Evolutionary conservation across 2,888 invertebrate genomes (phyloP).

Genomic region (Epinotia demarniana): DNA sequence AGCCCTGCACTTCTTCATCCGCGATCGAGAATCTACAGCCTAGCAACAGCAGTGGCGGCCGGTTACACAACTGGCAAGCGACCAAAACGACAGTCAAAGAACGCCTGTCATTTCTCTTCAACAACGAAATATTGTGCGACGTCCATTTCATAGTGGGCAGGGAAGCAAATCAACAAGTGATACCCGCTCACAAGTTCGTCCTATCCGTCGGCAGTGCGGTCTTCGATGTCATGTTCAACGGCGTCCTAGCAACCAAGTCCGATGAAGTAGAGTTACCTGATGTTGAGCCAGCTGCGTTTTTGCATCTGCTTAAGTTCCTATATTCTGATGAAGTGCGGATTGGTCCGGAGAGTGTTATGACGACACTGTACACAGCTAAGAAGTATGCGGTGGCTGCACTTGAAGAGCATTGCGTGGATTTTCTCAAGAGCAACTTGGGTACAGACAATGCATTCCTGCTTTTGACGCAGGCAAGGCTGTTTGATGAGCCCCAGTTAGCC

Average conservation of each 20-base stretch:
- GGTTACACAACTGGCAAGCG: slow-evolving; percentile 88
- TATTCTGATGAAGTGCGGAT: slow-evolving; percentile 94
- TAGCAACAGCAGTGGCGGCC: slow-evolving; percentile 74
- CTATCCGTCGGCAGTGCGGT: slow-evolving; percentile 93
- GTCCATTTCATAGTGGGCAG: slow-evolving; percentile 92
- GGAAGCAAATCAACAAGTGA: slow-evolving; percentile 87
- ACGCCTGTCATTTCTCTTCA: slow-evolving; percentile 86
- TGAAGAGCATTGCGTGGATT: slow-evolving; percentile 93
- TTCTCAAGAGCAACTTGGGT: slow-evolving; percentile 88
- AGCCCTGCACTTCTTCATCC: slow-evolving; percentile 64
- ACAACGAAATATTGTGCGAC: slow-evolving; percentile 84
- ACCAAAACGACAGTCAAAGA: slow-evolving; percentile 91
- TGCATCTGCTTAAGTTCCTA: slow-evolving; percentile 88
- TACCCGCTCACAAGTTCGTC: slow-evolving; percentile 92
- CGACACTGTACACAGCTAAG: slow-evolving; percentile 93
- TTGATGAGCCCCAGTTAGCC: slow-evolving; percentile 93
- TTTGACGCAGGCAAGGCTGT: slow-evolving; percentile 90
- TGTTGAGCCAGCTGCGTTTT: slow-evolving; percentile 92
- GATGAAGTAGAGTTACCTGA: slow-evolving; percentile 92
- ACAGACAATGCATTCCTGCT: slow-evolving; percentile 94
- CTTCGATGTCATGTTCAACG: slow-evolving; percentile 95
- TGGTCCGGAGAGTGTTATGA: slow-evolving; percentile 94
- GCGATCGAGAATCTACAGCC: slow-evolving; percentile 75
- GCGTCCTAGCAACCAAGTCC: slow-evolving; percentile 87
- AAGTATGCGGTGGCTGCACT: slow-evolving; percentile 94